Evolutionary conservation across 2,113 vertebrate species (phyloP).

Genomic region (Macquaria ambigua): DNA sequence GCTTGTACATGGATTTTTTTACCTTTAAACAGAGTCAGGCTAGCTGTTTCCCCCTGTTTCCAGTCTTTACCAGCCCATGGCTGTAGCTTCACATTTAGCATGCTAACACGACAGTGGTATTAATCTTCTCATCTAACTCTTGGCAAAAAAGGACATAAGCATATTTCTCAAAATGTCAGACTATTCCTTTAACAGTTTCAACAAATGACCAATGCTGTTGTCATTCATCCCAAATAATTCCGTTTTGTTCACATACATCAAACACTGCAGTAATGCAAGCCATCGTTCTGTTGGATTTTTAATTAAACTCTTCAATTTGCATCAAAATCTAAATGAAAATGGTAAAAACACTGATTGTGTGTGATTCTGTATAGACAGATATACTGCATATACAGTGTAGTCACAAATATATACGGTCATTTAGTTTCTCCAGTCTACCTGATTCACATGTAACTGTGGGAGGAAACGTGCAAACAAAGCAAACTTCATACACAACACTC

Average conservation of each 20-base stretch:
- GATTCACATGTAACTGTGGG: neutral
- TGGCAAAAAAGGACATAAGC: neutral
- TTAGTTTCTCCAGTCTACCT: neutral
- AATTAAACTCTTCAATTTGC: neutral
- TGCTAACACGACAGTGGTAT: neutral
- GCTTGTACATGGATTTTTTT: neutral
- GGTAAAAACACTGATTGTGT: neutral
- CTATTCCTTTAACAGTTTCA: neutral
- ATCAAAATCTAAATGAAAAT: neutral
- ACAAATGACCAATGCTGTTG: neutral
- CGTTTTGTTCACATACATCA: neutral
- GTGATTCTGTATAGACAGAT: neutral
- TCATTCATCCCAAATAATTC: neutral
- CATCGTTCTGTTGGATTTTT: neutral
- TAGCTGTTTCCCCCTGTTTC: neutral
- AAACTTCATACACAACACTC: neutral
- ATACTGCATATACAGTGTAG: neutral
- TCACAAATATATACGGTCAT: neutral
- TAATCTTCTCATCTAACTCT: neutral
- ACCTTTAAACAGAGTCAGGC: neutral
- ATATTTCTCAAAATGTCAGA: neutral
- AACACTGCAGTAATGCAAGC: neutral
- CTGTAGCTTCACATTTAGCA: neutral
- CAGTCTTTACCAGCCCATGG: neutral
- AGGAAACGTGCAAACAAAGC: constrained; percentile 7